A percentile compares a stretch with the other conserved stretches of the same genome.
These are phyloP conservation scores for Apis florea DNA, from an alignment of 1,140 invertebrate species.

Conservation along the genomic window DNA sequence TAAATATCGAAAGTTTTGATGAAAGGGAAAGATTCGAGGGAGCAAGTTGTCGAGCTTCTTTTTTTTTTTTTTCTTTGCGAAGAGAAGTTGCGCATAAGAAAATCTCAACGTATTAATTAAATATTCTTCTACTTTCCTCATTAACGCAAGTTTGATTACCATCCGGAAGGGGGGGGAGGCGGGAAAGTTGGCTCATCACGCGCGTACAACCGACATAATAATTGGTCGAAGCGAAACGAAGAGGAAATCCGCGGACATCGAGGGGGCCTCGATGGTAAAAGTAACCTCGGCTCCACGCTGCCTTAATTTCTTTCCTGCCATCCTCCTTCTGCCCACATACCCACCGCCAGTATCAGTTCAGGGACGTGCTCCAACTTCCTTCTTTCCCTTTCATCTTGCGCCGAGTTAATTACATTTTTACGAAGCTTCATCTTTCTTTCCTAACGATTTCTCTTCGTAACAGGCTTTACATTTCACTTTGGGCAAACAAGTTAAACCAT, in stretches of 20 bases:
- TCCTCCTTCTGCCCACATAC: constrained; percentile 55
- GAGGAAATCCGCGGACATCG: constrained; percentile 53
- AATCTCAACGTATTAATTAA: constrained; percentile 26
- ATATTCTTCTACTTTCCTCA: constrained; percentile 46
- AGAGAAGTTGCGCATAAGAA: neutral
- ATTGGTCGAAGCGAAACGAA: constrained; percentile 53
- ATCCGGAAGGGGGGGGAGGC: neutral
- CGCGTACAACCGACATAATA: constrained; percentile 61
- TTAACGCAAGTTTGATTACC: constrained; percentile 61
- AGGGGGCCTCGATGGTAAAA: constrained; percentile 35
- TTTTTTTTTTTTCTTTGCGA: neutral
- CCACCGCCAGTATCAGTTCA: constrained; percentile 21
- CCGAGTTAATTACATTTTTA: constrained; percentile 71
- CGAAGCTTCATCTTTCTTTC: constrained; percentile 61
- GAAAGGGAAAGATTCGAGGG: neutral
- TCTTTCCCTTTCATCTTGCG: constrained; percentile 60
- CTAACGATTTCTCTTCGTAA: constrained; percentile 31
- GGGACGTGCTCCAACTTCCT: constrained; percentile 22
- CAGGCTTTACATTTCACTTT: constrained; percentile 46
- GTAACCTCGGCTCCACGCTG: constrained; percentile 46
- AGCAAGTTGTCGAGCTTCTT: too few species aligned
- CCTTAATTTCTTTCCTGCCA: constrained; percentile 67
- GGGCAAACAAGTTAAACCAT: constrained; percentile 8
- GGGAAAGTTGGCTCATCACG: constrained; percentile 54
- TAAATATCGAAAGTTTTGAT: too few species aligned